Evolutionary conservation across 2,888 invertebrate genomes (phyloP).

Genomic region (Sisyra nigra): DNA sequence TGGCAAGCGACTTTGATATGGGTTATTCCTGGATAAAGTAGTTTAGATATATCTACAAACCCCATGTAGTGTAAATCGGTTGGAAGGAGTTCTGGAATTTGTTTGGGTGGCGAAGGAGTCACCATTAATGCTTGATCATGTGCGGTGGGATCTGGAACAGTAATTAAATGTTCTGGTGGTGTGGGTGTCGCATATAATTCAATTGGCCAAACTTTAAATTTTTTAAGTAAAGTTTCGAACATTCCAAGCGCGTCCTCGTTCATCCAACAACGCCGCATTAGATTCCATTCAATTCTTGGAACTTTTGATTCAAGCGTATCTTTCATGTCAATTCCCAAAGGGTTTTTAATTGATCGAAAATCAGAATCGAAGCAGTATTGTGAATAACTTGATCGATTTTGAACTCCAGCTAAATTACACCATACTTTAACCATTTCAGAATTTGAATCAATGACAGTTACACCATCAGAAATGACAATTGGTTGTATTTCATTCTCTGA

Average conservation of each 20-base stretch:
- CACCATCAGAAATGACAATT: conserved; percentile 17
- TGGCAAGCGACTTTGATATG: conserved; percentile 20
- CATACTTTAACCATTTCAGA: conserved; percentile 16
- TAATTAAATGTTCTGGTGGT: background rate
- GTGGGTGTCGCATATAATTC: conserved; percentile 20
- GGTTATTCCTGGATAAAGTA: conserved; percentile 24
- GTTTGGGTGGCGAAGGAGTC: conserved; percentile 3
- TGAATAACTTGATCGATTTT: conserved; percentile 17
- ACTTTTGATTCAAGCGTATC: conserved; percentile 14
- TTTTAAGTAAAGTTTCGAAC: conserved; percentile 17
- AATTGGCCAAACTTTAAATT: conserved; percentile 18
- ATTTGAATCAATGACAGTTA: conserved; percentile 12
- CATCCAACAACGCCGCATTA: conserved; percentile 19
- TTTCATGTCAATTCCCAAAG: conserved; percentile 15
- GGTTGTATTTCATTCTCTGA: conserved; percentile 13
- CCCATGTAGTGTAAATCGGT: conserved; percentile 23
- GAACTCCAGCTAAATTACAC: conserved; percentile 17
- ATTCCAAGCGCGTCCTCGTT: conserved; percentile 14
- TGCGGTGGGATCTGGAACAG: background rate
- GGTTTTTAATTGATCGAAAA: conserved; percentile 17
- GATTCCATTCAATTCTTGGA: conserved; percentile 22
- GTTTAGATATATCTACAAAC: conserved; percentile 20
- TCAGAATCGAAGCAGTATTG: conserved; percentile 16
- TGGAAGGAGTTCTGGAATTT: conserved; percentile 12
- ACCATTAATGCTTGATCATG: background rate